Base-by-base conservation (phyloP, 2,797 vertebrate species). In the Hyperoplus lanceolatus region DNA sequence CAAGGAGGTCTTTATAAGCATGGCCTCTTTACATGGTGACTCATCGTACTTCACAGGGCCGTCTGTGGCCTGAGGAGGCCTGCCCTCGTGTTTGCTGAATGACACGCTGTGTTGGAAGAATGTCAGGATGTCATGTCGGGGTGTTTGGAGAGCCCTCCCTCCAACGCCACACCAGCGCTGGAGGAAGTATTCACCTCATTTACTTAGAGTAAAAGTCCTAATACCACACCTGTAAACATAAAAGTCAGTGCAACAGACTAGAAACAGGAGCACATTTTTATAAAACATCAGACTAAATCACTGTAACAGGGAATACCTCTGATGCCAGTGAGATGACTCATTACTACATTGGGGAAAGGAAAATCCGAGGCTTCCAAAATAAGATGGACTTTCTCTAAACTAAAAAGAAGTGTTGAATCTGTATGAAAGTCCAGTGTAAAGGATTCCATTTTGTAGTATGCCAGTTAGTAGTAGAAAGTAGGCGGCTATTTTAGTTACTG, bases 1-100 rank as follows among this genome's bases (percentile, higher is more conserved):
- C 92, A 94, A 93, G 90, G 81, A 88, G 85, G 70, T 73, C 90
- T 93, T 94, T 93, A 87, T 93, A 72, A 80, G 21, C 83, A 81
- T 6, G 42, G 80, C 88, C 86, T 90, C 74, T 81, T 82, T 85
- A 84, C 67, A 42, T 15, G 41, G 75, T 93, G 90, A 93, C 80
- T 92, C 91, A 92, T 79, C 16, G 64, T 53, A 75, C 87, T 85
- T 83, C 83, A 86, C 75, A 76, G 84, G 70, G 75, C 83, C n/a
- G 84, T 70, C 75, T 77, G 66, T 67, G 68, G 79, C 83, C 83
- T 45, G 86, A 79, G 89, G 87, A 81, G 72, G 80, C 80, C 79
- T 53, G 72, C 16, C 66, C 84, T 83, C 74, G 1, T 89, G 87
- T 90, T 88, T 89, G 65, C 80, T 83, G 83, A 88, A 89, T 89